Percentiles rank a stretch among this genome's conserved stretches.
These are phyloP conservation scores for Rhinopithecus roxellana DNA, from an alignment of 2,113 vertebrate species.

Conservation along the genomic window DNA sequence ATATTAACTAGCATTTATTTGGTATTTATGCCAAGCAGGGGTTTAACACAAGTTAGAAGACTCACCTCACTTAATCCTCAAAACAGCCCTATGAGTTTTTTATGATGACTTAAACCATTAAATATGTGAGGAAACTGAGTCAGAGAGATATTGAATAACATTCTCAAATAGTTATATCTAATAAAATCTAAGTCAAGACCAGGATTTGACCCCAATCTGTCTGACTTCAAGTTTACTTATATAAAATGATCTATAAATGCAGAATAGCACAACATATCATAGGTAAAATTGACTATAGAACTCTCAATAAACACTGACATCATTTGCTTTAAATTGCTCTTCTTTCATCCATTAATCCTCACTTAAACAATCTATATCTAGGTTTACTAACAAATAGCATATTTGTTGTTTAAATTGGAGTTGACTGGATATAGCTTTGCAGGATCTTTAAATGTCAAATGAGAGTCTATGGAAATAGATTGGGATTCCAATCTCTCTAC, in stretches of 20 bases:
- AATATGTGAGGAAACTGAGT: neutral
- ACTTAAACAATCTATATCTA: conserved; percentile 7
- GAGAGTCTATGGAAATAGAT: conserved; percentile 45
- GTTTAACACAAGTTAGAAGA: neutral
- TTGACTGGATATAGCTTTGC: conserved; percentile 7
- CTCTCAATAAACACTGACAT: neutral
- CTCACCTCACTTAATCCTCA: neutral
- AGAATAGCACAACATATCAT: neutral
- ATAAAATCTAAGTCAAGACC: neutral
- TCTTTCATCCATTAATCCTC: neutral
- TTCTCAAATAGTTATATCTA: neutral
- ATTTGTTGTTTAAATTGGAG: conserved; percentile 37
- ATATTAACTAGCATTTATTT: neutral
- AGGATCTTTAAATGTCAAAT: conserved; percentile 59
- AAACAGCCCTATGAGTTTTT: neutral
- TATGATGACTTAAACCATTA: neutral
- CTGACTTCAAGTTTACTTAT: neutral
- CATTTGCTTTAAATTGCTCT: conserved; percentile 41
- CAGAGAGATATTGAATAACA: neutral
- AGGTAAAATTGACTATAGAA: neutral
- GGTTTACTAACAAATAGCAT: conserved; percentile 30
- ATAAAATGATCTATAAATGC: neutral
- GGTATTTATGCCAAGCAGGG: neutral
- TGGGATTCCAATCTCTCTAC: conserved; percentile 24
- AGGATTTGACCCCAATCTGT: neutral